Evolutionary conservation across 1,140 invertebrate species (phyloP), one percentile per base, ranked within the genome.

Genomic region (Drosophila tsacasi): DNA sequence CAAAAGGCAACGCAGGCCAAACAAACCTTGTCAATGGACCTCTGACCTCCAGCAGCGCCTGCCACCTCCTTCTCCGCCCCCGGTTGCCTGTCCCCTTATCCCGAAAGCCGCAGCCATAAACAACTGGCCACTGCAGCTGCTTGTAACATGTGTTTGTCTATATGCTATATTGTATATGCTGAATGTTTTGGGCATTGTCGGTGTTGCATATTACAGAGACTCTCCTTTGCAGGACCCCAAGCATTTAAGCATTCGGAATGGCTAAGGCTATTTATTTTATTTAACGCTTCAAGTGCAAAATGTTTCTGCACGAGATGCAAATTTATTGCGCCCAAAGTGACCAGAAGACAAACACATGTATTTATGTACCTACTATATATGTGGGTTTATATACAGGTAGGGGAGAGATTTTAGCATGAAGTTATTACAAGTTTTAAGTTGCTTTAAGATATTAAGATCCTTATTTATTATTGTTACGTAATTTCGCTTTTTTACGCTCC

Each of bases 181-280:
- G 37, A 32, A 42, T 60, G 47, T 27, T 77, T 35, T 27, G 42
- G 54, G 19, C 52, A 39, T 47, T 71, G 72, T 71, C 42, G 40
- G 27, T 68, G 54, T 40, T 44, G 76, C 77, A 59, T 55, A 73
- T 74, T 61, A 65, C 57, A 35, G 37, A 58, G 58, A 61, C 21
- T 61, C 55, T 37, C 12, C 47, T 21, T 57, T 46, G 21, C 54
- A 55, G 47, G 35, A 30, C 75, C 75, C 49, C 17, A 64, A 75
- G 71, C 68, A 80, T 80, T 80, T 80, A 80, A 75, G 60, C 61
- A 80, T 78, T 78, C 32, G 49, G 63, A 44, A 37, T 57, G 25
- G 49, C 74, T 42, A 62, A 25, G 78, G 57, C 72, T 76, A 76
- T 80, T 77, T 80, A 52, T 83, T 83, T 80, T 76, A 64, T 79